These are phyloP conservation scores for Leptopilina syphax DNA, from an alignment of 2,888 invertebrate species.

Conservation along the genomic window DNA sequence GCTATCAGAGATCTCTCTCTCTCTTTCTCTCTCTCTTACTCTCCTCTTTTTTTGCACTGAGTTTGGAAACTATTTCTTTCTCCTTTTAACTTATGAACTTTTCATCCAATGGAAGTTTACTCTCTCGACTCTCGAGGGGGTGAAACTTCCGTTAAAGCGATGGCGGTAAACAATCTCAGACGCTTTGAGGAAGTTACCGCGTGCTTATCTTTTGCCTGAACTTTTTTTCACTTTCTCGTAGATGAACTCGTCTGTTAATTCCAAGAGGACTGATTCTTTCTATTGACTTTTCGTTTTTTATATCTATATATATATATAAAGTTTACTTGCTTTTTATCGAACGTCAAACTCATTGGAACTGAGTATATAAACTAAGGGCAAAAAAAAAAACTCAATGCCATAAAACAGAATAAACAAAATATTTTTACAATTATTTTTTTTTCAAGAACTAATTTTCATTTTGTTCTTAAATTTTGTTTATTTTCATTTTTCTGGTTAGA, in stretches of 20 bases:
- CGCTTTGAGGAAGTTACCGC: constrained; percentile 54
- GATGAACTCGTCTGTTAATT: constrained; percentile 39
- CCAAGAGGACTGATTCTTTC: constrained; percentile 36
- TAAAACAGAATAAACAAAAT: no score
- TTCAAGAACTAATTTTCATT: no score
- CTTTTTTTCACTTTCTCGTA: constrained; percentile 52
- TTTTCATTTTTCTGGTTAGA: no score
- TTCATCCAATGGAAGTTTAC: constrained; percentile 50
- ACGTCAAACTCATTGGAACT: constrained; percentile 25
- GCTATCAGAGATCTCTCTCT: constrained; percentile 29
- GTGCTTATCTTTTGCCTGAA: constrained; percentile 49
- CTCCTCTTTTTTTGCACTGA: not conserved
- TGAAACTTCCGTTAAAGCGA: constrained; percentile 49
- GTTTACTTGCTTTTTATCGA: constrained; percentile 24
- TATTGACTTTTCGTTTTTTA: constrained; percentile 34
- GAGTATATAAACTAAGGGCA: not conserved
- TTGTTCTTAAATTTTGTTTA: no score
- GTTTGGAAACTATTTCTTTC: constrained; percentile 30
- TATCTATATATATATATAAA: not conserved
- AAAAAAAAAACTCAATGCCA: no score
- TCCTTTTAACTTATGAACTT: constrained; percentile 45
- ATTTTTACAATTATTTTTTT: no score
- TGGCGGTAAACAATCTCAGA: constrained; percentile 55
- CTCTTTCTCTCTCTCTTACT: constrained; percentile 3
- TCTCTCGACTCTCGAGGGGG: constrained; percentile 28